These are phyloP conservation scores for Pandion haliaetus DNA, from an alignment of 2,113 vertebrate species.

Conservation along the genomic window DNA sequence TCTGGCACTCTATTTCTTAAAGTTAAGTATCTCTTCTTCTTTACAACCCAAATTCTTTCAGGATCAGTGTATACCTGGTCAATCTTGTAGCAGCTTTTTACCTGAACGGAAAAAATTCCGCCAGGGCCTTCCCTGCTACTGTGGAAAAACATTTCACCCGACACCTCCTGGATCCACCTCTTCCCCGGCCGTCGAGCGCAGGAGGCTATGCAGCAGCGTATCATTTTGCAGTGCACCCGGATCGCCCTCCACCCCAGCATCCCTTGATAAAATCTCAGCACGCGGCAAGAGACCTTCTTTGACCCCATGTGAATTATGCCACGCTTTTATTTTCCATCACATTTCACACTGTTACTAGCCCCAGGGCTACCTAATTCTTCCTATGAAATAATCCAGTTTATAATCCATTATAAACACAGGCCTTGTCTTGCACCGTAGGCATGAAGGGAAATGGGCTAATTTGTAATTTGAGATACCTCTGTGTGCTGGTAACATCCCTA, in stretches of 20 bases:
- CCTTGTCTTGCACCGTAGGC: background rate
- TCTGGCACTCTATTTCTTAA: background rate
- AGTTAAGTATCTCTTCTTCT: background rate
- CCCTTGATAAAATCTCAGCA: background rate
- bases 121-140: no score
- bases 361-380: background rate
- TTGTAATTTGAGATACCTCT: background rate
- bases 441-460: background rate
- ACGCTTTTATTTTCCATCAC: background rate
- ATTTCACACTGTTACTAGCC: background rate
- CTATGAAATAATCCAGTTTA: background rate
- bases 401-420: background rate
- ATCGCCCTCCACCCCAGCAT: background rate
- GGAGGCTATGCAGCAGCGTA: rapidly evolving
- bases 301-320: background rate
- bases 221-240: rapidly evolving
- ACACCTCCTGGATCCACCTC: rapidly evolving
- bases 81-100: background rate
- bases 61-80: background rate
- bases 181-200: rapidly evolving
- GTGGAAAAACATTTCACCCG: background rate
- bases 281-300: background rate
- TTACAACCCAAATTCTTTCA: background rate
- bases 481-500: background rate
- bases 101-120: background rate